Evolutionary conservation across 2,888 invertebrate species (phyloP), one percentile per base, ranked within the genome.

Genomic region (Camptogramma bilineatum): DNA sequence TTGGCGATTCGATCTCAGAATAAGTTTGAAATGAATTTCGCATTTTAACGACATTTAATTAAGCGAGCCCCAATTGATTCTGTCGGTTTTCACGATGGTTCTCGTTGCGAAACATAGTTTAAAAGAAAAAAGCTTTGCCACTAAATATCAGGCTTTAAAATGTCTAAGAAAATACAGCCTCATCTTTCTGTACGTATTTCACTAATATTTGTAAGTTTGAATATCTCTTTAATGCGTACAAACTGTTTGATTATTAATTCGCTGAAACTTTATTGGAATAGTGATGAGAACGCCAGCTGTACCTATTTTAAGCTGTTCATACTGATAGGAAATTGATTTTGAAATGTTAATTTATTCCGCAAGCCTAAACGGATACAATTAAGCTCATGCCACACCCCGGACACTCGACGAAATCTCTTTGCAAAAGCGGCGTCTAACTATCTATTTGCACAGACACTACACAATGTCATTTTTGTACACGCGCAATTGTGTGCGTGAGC

Each of bases 291-390:
- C 19, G 24, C 42, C 28, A 65, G 53, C 65, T 51, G 18, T 18
- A 54, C 4, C 0, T 4, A 44, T 39, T 54, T 47, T 53, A 21
- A 47, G 57, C 65, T 65, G 46, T 24, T 10, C 34, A 34, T 39
- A 59, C 60, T 52, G 52, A 64, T 60, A 66, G 67, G 69, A 71
- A 68, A 71, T 71, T 66, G 64, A 51, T 64, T 71, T 55, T 66
- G 66, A 64, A 69, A 64, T 60, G 62, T 64, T 64, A 64, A 64
- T 68, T 66, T 52, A 68, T 69, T 64, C 55, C 55, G 51, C 57
- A 39, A 54, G 60, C 54, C 59, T 44, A 63, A 61, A 71, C 71
- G n/a, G 54, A 50, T 46, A 54, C 51, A 24, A 47, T 39, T 16
- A 56, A 48, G 19, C 21, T 55, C 19, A n/a, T n/a, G n/a, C n/a